Percentiles rank a stretch among this genome's conserved stretches.
phyloP scores from a whole-genome alignment of 1,140 invertebrate species.

The Drosophila albomicans region DNA sequence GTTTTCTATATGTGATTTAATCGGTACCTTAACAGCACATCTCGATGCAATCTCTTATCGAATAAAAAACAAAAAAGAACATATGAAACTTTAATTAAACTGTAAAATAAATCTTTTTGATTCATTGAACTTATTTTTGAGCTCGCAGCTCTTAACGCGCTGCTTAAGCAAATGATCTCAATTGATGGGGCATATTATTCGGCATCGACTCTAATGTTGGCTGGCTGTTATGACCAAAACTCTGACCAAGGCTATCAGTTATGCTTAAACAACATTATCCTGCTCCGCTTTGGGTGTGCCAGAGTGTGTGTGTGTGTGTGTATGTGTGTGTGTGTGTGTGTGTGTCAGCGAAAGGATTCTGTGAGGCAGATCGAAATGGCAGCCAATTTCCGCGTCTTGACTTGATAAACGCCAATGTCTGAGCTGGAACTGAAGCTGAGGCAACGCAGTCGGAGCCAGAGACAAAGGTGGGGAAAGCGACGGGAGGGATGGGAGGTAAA shows the following conservation, averaged over 20 bases:
- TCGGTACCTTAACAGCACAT: too few relatives aligned
- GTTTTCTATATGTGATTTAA: too few relatives aligned
- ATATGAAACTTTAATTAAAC: too few relatives aligned
- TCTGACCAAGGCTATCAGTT: constrained; percentile 40
- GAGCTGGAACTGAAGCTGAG: constrained; percentile 1
- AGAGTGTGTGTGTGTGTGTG: not conserved
- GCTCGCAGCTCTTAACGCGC: not conserved
- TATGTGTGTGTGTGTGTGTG: not conserved
- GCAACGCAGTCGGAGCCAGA: constrained; percentile 3
- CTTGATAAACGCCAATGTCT: constrained; percentile 56
- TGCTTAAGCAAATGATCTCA: not conserved
- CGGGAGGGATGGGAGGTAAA: constrained; percentile 1
- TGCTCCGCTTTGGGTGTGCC: too few relatives aligned
- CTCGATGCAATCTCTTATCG: too few relatives aligned
- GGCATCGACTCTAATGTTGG: constrained; percentile 4
- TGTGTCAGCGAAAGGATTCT: constrained; percentile 5
- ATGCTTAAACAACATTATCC: constrained; percentile 27
- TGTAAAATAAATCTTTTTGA: too few relatives aligned
- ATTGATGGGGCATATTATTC: constrained; percentile 3
- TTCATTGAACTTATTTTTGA: not conserved
- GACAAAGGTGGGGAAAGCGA: constrained; percentile 12
- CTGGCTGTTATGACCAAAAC: constrained; percentile 9
- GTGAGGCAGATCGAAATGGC: constrained; percentile 58
- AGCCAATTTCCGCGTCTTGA: constrained; percentile 59
- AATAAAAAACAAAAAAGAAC: not conserved